These are phyloP conservation scores for Syngnathoides biaculeatus DNA, from an alignment of 2,113 vertebrate species.

Conservation along the genomic window DNA sequence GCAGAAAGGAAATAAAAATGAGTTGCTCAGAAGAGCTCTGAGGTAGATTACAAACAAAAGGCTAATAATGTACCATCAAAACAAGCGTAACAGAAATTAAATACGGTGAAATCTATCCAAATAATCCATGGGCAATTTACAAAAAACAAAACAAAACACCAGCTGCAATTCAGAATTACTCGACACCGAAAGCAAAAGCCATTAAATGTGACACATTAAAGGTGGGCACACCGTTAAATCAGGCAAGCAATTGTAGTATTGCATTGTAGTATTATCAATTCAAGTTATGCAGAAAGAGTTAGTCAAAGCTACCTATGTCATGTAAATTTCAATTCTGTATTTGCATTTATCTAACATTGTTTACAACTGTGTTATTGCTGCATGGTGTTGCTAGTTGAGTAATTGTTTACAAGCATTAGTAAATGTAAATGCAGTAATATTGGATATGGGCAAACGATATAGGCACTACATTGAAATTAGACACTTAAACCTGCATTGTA, in stretches of 20 bases:
- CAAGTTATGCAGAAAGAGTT: not conserved
- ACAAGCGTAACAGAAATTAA: not conserved
- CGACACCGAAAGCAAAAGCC: not conserved
- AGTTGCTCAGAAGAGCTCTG: not conserved
- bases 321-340: not conserved
- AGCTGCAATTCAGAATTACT: not conserved
- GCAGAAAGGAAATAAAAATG: conserved; percentile 9
- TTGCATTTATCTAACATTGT: not conserved
- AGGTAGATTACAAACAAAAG: not conserved
- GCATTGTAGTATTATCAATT: not conserved
- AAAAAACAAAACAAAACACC: not conserved
- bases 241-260: not conserved
- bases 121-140: not conserved
- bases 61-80: not conserved
- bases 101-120: not conserved
- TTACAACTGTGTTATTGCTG: no score
- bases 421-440: no score
- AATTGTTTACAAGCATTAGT: no score
- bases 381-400: no score
- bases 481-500: no score
- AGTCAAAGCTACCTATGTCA: not conserved
- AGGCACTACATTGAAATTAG: no score
- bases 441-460: no score
- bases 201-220: not conserved
- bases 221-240: not conserved